Percentiles rank a stretch among this genome's conserved stretches.
These are phyloP conservation scores for Therioaphis trifolii DNA, from an alignment of 2,888 invertebrate genomes.

Conservation along the genomic window DNA sequence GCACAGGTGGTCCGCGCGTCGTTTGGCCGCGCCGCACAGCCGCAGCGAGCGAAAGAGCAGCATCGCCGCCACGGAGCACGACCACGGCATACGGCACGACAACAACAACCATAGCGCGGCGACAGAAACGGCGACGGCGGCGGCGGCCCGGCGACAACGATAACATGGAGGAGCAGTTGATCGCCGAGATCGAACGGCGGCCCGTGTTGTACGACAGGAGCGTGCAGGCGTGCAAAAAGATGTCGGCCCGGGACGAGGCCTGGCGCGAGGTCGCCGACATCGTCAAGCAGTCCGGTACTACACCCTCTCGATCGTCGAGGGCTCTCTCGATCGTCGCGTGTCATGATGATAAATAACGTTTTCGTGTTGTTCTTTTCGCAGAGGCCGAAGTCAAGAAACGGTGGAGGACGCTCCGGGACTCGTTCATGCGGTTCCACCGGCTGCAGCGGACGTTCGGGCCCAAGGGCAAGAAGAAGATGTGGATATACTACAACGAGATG, in stretches of 20 bases:
- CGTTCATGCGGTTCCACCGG: conserved; percentile 59
- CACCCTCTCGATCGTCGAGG: no score
- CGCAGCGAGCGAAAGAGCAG: neutral
- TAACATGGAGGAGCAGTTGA: conserved; percentile 60
- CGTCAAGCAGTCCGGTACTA: conserved; percentile 56
- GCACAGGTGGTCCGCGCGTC: conserved; percentile 56
- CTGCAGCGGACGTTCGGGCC: conserved; percentile 57
- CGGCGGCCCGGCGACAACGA: conserved; percentile 48
- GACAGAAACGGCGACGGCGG: conserved; percentile 49
- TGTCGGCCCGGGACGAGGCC: conserved; percentile 59
- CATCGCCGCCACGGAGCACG: neutral
- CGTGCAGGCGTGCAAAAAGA: conserved; percentile 62
- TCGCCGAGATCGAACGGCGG: conserved; percentile 59
- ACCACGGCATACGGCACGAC: neutral
- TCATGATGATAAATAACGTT: neutral
- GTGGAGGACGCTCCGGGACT: conserved; percentile 57
- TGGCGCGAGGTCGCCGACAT: conserved; percentile 61
- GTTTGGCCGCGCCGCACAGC: conserved; percentile 33
- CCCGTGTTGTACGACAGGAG: conserved; percentile 59
- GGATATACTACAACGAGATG: conserved; percentile 60
- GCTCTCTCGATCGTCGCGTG: no score
- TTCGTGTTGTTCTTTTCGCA: neutral
- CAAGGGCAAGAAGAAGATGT: conserved; percentile 60
- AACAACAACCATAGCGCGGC: conserved; percentile 33
- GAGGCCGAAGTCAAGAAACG: conserved; percentile 60